phyloP scores from a whole-genome alignment of 2,888 invertebrate genomes.

The Xiphydria camelus region DNA sequence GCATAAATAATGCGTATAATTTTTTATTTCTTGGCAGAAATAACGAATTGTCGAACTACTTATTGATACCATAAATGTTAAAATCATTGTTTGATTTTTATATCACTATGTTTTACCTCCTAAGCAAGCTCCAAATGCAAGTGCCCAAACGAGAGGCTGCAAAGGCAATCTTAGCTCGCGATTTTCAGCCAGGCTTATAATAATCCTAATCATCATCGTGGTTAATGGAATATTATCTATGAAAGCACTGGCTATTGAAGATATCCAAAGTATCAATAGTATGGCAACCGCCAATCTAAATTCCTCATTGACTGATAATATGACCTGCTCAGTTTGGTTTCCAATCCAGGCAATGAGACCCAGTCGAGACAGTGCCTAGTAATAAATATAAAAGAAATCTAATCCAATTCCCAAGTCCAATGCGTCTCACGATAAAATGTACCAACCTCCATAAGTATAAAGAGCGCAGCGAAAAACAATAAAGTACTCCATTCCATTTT shows the following conservation, averaged over 20 bases:
- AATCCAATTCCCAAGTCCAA: too few species aligned
- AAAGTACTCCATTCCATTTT: constrained; percentile 91
- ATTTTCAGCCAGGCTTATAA: constrained; percentile 73
- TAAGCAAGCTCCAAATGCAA: constrained; percentile 88
- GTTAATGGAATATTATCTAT: constrained; percentile 92
- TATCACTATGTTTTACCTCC: constrained; percentile 74
- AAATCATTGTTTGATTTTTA: too few species aligned
- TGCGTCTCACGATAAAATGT: too few species aligned
- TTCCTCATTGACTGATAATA: constrained; percentile 70
- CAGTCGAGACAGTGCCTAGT: constrained; percentile 75
- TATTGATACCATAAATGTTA: too few species aligned
- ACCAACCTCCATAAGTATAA: constrained; percentile 83
- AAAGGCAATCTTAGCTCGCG: constrained; percentile 72
- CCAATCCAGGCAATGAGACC: constrained; percentile 86
- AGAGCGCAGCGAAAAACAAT: constrained; percentile 85
- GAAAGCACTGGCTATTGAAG: constrained; percentile 84
- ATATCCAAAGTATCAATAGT: constrained; percentile 81
- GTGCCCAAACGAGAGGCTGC: constrained; percentile 82
- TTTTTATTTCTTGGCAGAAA: too few species aligned
- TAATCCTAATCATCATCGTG: constrained; percentile 88
- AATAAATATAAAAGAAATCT: too few species aligned
- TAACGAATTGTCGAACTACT: too few species aligned
- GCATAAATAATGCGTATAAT: constrained; percentile 38
- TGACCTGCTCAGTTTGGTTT: constrained; percentile 69
- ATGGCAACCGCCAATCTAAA: constrained; percentile 74